Conservation (phyloP, 2,888 invertebrate genomes). For the Exocentrus adspersus region DNA sequence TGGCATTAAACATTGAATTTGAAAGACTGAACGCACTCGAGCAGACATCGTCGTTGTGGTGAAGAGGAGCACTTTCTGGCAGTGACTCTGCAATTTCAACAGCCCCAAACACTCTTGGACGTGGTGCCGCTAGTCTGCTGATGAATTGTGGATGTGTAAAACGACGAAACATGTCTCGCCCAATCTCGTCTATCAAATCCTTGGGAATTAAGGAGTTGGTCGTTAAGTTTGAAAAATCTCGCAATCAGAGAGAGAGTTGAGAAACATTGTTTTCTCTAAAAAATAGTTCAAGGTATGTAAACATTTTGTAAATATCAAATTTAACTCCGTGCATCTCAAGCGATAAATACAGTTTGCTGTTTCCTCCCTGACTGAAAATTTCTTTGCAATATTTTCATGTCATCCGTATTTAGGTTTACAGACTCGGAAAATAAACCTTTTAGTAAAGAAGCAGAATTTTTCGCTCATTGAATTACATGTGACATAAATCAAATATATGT, state of each 20-base stretch:
- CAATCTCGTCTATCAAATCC: conserved; percentile 31
- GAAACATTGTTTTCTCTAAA: too few relatives aligned
- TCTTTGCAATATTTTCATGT: not conserved
- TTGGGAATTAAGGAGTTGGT: conserved; percentile 40
- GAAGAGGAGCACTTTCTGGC: conserved; percentile 26
- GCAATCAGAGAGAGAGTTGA: too few relatives aligned
- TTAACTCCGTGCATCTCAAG: not conserved
- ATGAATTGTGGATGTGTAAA: conserved; percentile 31
- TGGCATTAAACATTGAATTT: conserved; percentile 28
- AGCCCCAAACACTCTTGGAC: conserved; percentile 24
- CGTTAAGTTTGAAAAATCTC: conserved; percentile 33
- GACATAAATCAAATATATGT: conserved; percentile 12
- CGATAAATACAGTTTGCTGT: not conserved
- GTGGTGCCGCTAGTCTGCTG: conserved; percentile 12
- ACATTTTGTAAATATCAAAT: not conserved
- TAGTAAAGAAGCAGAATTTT: conserved; percentile 6
- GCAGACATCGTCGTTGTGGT: conserved; percentile 9
- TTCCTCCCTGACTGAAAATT: not conserved
- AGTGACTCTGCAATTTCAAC: conserved; percentile 37
- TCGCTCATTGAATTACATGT: conserved; percentile 10
- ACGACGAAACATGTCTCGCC: conserved; percentile 28
- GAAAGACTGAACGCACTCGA: conserved; percentile 30
- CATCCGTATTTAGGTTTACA: conserved; percentile 3
- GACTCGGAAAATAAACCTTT: not conserved
- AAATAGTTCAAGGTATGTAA: too few relatives aligned